Conservation (phyloP, 2,888 invertebrate species). For the Drosophila falleni region DNA sequence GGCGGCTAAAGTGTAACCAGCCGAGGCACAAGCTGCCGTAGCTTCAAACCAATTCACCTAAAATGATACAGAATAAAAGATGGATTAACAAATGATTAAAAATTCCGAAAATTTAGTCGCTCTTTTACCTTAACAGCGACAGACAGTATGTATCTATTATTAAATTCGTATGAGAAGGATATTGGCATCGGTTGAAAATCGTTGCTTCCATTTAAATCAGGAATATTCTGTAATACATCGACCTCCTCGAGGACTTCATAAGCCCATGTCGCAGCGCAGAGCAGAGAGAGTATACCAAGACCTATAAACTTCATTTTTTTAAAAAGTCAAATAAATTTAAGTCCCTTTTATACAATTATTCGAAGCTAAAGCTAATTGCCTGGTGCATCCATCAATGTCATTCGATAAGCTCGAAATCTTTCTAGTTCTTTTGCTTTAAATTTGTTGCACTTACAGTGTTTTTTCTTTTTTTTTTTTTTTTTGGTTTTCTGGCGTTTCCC, state of each 20-base stretch:
- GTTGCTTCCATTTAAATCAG: not conserved
- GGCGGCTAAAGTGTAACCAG: slow-evolving; percentile 20
- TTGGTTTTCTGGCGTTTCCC: slow-evolving; percentile 27
- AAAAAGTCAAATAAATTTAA: not conserved
- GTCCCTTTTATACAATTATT: slow-evolving; percentile 36
- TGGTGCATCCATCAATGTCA: slow-evolving; percentile 53
- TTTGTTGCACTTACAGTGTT: slow-evolving; percentile 2
- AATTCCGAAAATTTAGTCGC: not conserved
- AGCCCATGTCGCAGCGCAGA: slow-evolving; percentile 9
- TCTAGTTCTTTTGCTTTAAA: slow-evolving; percentile 17
- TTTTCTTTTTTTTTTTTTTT: not conserved
- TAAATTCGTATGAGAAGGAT: not conserved
- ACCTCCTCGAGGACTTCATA: not conserved
- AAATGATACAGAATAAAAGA: not conserved
- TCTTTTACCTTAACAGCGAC: not conserved
- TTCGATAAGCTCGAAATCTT: slow-evolving; percentile 45
- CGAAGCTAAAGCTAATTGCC: slow-evolving; percentile 34
- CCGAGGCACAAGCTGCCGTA: slow-evolving; percentile 9
- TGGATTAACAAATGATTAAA: not conserved
- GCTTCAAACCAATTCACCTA: slow-evolving; percentile 40
- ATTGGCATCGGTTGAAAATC: not conserved
- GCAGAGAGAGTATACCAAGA: slow-evolving; percentile 23
- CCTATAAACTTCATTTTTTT: slow-evolving; percentile 44
- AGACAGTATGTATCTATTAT: not conserved
- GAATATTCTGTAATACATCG: too few relatives aligned